A percentile compares a stretch with the other conserved stretches of the same genome.
Conservation (phyloP, 2,797 vertebrate genomes). For the Discoglossus pictus region DNA sequence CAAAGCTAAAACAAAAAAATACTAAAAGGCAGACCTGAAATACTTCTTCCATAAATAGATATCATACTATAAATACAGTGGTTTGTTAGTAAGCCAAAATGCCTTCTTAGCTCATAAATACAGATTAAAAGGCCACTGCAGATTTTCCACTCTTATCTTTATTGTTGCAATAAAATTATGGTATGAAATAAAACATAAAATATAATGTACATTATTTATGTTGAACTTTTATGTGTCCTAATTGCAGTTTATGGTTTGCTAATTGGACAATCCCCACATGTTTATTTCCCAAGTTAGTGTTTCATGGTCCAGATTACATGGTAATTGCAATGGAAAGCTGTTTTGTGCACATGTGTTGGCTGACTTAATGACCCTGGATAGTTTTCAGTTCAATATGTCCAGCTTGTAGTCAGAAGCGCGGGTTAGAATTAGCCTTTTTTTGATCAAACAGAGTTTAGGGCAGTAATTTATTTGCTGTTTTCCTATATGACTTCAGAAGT, state of each 20-base stretch:
- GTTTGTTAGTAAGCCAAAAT: constrained; percentile 12
- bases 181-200: constrained; percentile 15
- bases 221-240: constrained; percentile 1
- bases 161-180: no score
- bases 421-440: neutral
- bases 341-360: constrained; percentile 5
- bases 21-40: no score
- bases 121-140: constrained; percentile 19
- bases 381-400: neutral
- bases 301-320: neutral
- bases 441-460: neutral
- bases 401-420: neutral
- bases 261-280: constrained; percentile 7
- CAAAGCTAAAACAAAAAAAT: no score
- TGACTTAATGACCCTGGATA: constrained; percentile 7
- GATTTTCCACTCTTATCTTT: constrained; percentile 8
- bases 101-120: neutral
- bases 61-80: neutral
- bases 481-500: neutral
- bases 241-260: constrained; percentile 19
- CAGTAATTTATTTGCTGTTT: neutral
- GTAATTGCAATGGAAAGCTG: neutral
- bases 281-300: neutral
- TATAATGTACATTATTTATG: constrained; percentile 3
- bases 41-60: no score